Conservation (phyloP, 2,113 vertebrate genomes). For the Plectropomus leopardus region DNA sequence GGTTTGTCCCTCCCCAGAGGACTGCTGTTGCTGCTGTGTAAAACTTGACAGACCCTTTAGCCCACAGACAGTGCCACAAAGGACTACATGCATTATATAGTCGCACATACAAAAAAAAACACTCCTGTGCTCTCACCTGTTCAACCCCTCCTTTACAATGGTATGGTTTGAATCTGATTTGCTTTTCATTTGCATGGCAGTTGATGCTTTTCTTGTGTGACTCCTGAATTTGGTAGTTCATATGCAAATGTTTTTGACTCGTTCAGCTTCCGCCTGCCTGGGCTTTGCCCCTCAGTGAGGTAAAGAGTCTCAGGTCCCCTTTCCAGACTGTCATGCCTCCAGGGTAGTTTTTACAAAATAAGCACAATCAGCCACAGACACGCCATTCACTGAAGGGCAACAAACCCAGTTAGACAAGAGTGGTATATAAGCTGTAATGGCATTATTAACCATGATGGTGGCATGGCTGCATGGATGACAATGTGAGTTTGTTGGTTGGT, state of each 20-base stretch:
- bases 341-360: conserved; percentile 19
- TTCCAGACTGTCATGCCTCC: conserved; percentile 16
- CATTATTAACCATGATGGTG: not conserved
- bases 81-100: not conserved
- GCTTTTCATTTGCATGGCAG: conserved; percentile 85
- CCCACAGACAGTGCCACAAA: conserved; percentile 34
- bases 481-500: not conserved
- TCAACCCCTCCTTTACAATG: conserved; percentile 28
- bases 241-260: conserved; percentile 73
- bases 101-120: not conserved
- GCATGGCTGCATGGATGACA: not conserved
- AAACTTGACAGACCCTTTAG: conserved; percentile 53
- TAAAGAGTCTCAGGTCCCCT: conserved; percentile 16
- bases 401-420: not conserved
- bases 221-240: conserved; percentile 63
- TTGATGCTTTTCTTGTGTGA: conserved; percentile 75
- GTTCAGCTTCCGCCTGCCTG: conserved; percentile 28
- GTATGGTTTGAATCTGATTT: conserved; percentile 81
- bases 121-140: not conserved
- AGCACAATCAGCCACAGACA: conserved; percentile 15
- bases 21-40: conserved; percentile 60
- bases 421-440: not conserved
- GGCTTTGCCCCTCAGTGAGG: conserved; percentile 20
- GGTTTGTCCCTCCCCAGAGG: conserved; percentile 71
- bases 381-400: conserved; percentile 1